phyloP scores from a whole-genome alignment of 1,140 invertebrate genomes.

The Microplitis demolitor region DNA sequence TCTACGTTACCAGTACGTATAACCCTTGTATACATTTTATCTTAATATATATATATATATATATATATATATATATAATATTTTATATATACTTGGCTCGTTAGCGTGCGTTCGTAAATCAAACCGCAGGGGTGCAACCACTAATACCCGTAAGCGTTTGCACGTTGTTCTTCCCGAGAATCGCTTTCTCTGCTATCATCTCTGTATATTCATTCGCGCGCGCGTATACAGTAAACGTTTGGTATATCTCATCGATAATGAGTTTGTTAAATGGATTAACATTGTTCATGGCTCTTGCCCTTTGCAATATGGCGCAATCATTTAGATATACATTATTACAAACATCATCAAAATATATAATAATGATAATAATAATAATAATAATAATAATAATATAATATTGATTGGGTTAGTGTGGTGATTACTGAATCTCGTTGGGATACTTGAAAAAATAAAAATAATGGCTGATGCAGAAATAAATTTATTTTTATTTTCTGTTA shows the following conservation, averaged over 20 bases:
- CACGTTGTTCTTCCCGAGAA: conserved; percentile 19
- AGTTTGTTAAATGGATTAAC: conserved; percentile 61
- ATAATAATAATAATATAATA: no score
- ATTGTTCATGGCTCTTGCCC: conserved; percentile 32
- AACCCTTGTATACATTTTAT: no score
- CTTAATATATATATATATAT: no score
- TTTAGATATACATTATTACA: neutral
- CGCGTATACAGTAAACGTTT: conserved; percentile 55
- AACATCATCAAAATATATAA: neutral
- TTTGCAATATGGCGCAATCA: neutral
- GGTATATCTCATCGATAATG: conserved; percentile 60
- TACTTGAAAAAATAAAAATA: no score
- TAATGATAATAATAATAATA: no score
- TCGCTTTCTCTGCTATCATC: neutral
- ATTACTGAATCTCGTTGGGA: no score
- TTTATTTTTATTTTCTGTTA: no score
- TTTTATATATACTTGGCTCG: conserved; percentile 38
- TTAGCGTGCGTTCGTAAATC: conserved; percentile 57
- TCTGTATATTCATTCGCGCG: neutral
- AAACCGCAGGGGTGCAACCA: conserved; percentile 59
- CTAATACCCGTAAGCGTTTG: conserved; percentile 42
- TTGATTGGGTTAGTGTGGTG: no score
- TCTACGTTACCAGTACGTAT: neutral
- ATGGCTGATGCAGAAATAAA: no score
- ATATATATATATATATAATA: neutral